Conservation (phyloP, 2,888 invertebrate species). For the Pammene fasciana region DNA sequence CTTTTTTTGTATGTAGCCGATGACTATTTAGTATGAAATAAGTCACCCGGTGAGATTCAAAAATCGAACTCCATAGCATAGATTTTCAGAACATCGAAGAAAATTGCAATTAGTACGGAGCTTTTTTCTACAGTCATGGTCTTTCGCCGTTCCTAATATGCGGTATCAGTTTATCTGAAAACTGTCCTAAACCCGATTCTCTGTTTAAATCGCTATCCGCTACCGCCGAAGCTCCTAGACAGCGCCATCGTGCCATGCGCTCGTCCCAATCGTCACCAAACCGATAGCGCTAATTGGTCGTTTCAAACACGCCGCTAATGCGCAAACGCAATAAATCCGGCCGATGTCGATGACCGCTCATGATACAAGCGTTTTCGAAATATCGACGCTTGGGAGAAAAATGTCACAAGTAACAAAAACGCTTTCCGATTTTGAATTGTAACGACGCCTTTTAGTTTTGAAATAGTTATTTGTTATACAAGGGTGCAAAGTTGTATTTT, state of each 20-base stretch:
- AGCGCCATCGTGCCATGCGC: conserved; percentile 47
- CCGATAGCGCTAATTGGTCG: conserved; percentile 77
- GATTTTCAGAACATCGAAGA: too few relatives aligned
- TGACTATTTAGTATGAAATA: too few relatives aligned
- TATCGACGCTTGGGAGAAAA: background rate
- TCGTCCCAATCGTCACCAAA: conserved; percentile 70
- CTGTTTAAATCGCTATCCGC: conserved; percentile 6
- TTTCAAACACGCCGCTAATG: conserved; percentile 77
- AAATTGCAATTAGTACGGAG: too few relatives aligned
- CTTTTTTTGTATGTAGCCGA: too few relatives aligned
- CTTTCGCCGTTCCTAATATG: too few relatives aligned
- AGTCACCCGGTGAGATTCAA: too few relatives aligned
- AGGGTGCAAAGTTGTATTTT: too few relatives aligned
- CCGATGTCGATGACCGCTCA: conserved; percentile 44
- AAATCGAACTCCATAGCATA: too few relatives aligned
- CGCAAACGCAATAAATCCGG: conserved; percentile 64
- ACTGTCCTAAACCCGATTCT: background rate
- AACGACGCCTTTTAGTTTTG: conserved; percentile 1
- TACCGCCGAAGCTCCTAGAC: conserved; percentile 43
- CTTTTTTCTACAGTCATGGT: too few relatives aligned
- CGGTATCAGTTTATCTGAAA: background rate
- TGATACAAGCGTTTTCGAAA: conserved; percentile 22
- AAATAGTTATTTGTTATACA: too few relatives aligned
- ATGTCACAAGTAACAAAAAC: conserved; percentile 3
- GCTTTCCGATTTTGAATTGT: conserved; percentile 7